phyloP scores from a whole-genome alignment of 2,888 invertebrate species.

The Dusona sp. region DNA sequence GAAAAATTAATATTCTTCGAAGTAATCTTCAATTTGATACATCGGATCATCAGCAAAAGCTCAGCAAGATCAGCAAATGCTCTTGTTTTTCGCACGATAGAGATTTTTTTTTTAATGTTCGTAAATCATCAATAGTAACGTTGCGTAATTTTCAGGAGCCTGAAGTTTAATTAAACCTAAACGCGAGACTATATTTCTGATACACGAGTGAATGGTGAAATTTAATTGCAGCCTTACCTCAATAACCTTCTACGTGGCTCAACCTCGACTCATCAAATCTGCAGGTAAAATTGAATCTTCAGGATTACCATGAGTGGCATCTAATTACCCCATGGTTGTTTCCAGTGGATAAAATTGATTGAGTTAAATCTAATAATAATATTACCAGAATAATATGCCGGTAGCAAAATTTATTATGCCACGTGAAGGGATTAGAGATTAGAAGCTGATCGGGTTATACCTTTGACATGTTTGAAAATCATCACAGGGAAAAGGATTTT shows the following conservation, averaged over 20 bases:
- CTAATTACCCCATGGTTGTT: slow-evolving; percentile 19
- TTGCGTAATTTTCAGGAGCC: neutral
- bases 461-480: neutral
- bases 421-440: neutral
- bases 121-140: neutral
- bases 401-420: neutral
- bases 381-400: neutral
- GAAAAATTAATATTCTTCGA: neutral
- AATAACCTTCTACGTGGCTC: neutral
- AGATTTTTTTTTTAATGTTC: neutral
- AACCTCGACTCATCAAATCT: slow-evolving; percentile 23
- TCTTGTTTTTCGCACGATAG: neutral
- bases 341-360: slow-evolving; percentile 13
- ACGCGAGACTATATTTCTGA: neutral
- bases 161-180: neutral
- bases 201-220: neutral
- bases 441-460: neutral
- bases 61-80: neutral
- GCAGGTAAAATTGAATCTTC: slow-evolving; percentile 3
- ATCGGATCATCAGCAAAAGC: neutral
- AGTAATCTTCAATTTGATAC: neutral
- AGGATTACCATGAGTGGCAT: slow-evolving; percentile 3
- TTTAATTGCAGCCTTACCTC: neutral
- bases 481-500: neutral
- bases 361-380: neutral